A percentile compares a stretch with the other conserved stretches of the same genome.
Conservation (phyloP, 2,888 invertebrate genomes). For the Trichacis sp. region DNA sequence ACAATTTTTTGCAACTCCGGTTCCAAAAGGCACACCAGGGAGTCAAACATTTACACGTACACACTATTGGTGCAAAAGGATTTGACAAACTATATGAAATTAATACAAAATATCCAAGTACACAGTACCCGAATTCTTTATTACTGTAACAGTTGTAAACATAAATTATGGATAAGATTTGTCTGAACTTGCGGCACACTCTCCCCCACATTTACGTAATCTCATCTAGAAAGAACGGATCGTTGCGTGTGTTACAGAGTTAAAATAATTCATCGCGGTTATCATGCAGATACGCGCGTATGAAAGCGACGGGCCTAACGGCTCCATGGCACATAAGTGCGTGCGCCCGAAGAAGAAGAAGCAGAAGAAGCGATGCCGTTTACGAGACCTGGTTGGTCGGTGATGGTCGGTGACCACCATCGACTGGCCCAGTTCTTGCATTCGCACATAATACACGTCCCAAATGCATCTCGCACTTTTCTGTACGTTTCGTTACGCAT, state of each 20-base stretch:
- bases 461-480: not conserved
- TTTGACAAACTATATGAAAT: too few species aligned
- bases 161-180: too few species aligned
- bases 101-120: too few species aligned
- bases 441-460: not conserved
- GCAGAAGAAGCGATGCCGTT: slow-evolving; percentile 2
- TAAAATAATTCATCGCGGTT: not conserved
- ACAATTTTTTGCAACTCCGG: too few species aligned
- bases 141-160: too few species aligned
- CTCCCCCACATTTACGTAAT: not conserved
- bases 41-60: too few species aligned
- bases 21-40: too few species aligned
- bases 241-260: not conserved
- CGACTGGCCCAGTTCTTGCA: slow-evolving; percentile 3
- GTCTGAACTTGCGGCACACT: too few species aligned
- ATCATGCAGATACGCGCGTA: not conserved
- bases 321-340: not conserved
- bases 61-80: too few species aligned
- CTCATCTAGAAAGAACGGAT: not conserved
- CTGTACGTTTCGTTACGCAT: too few species aligned
- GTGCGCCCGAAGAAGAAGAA: too few species aligned
- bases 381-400: slow-evolving; percentile 4
- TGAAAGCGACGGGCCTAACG: not conserved
- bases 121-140: too few species aligned
- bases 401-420: not conserved